A percentile compares a stretch with the other conserved stretches of the same genome.
These are phyloP conservation scores for Cryptoblepharus egeriae DNA, from an alignment of 2,797 vertebrate species.

Conservation along the genomic window DNA sequence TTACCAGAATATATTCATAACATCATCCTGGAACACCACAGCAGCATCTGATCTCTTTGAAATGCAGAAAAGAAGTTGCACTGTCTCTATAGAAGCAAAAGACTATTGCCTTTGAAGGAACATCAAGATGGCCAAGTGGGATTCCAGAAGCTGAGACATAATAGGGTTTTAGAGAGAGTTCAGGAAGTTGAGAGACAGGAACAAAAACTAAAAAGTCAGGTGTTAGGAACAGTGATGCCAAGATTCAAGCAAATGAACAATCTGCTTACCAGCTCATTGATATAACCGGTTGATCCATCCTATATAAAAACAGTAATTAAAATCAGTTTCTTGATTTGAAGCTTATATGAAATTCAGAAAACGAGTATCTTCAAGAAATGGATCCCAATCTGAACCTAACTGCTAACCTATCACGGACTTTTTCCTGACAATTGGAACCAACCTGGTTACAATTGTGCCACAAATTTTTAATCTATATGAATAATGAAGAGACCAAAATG, in stretches of 20 bases:
- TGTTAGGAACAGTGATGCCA: not conserved
- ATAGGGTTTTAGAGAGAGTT: not conserved
- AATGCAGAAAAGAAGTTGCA: not conserved
- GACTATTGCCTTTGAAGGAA: not conserved
- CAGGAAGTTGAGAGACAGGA: not conserved
- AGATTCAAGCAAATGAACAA: not conserved
- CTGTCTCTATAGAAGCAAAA: not conserved
- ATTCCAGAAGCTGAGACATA: not conserved
- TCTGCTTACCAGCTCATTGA: not conserved
- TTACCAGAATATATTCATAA: not conserved
- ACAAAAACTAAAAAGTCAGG: not conserved
- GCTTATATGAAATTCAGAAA: not conserved
- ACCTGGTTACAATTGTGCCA: too few relatives aligned
- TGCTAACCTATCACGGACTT: not conserved
- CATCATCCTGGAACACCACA: not conserved
- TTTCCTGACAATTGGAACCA: too few relatives aligned
- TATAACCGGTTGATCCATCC: slow-evolving; percentile 9
- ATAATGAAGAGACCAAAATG: not conserved
- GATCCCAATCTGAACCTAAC: not conserved
- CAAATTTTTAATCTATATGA: not conserved
- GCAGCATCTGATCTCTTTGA: not conserved
- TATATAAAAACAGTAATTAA: not conserved
- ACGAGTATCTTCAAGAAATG: not conserved
- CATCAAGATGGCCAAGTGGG: not conserved
- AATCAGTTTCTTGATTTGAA: not conserved